Percentiles rank a stretch among this genome's conserved stretches.
Evolutionary conservation across 1,140 invertebrate genomes (phyloP).

Genomic region (Kradibia gibbosae): DNA sequence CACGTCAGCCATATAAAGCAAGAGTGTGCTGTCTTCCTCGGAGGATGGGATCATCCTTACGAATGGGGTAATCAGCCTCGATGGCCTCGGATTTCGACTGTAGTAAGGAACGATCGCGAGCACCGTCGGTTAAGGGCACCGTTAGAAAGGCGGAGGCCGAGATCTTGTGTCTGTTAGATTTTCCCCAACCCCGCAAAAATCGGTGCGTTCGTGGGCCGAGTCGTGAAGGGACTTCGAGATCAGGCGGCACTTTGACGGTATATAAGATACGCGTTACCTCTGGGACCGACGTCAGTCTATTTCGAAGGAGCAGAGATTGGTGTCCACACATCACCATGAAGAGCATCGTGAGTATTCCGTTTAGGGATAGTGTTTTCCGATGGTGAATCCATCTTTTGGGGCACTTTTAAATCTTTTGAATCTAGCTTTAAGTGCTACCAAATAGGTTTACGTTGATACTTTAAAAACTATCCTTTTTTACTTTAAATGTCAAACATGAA

Average conservation of each 20-base stretch:
- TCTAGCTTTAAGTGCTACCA: no score
- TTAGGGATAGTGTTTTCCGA: no score
- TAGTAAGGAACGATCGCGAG: not conserved
- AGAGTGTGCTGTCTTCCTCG: no score
- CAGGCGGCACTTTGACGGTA: conserved; percentile 52
- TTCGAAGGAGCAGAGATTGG: not conserved
- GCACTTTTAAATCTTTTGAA: no score
- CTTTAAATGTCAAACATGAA: no score
- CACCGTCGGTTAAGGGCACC: not conserved
- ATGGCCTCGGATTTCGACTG: not conserved
- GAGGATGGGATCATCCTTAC: no score
- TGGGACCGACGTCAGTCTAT: conserved; percentile 59
- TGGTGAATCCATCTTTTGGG: no score
- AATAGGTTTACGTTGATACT: no score
- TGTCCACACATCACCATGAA: conserved; percentile 61
- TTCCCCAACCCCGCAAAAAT: not conserved
- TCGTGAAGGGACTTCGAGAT: not conserved
- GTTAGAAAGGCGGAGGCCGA: not conserved
- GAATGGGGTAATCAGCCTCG: no score
- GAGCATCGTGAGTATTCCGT: conserved; percentile 61
- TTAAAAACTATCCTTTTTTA: no score
- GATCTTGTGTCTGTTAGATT: not conserved
- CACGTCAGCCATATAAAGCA: no score
- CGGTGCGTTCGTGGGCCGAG: not conserved
- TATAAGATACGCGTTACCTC: conserved; percentile 64